A percentile compares a stretch with the other conserved stretches of the same genome.
Conservation (phyloP, 2,113 vertebrate species). For the Vulpes vulpes region DNA sequence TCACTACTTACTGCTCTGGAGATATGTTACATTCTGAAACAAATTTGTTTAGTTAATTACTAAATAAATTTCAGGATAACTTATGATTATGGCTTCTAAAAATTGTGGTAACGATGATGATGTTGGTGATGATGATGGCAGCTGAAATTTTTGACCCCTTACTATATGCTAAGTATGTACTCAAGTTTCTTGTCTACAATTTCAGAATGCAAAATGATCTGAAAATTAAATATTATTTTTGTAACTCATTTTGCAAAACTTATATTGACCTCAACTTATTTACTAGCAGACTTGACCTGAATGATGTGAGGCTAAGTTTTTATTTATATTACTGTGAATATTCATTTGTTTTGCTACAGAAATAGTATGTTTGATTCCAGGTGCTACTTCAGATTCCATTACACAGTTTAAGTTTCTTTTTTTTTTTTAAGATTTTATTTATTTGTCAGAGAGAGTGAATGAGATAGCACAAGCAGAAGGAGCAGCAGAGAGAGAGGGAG, state of each 20-base stretch:
- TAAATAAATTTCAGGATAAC: neutral
- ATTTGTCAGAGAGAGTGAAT: neutral
- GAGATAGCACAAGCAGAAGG: no score
- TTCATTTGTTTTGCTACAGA: neutral
- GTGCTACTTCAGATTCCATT: neutral
- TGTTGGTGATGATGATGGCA: neutral
- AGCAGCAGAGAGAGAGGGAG: no score
- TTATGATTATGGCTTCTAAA: neutral
- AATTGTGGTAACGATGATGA: neutral
- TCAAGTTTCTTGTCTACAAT: neutral
- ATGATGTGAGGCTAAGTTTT: neutral
- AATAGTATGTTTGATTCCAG: neutral
- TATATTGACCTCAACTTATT: neutral
- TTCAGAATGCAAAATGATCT: constrained; percentile 26
- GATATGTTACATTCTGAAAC: neutral
- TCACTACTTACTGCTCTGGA: neutral
- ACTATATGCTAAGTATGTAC: neutral
- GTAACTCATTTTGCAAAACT: constrained; percentile 9
- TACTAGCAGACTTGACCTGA: neutral
- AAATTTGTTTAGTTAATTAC: constrained; percentile 18
- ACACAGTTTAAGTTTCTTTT: neutral
- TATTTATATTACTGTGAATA: neutral
- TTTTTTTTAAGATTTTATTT: no score
- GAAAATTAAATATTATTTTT: constrained; percentile 18
- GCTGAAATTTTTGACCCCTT: neutral